Percentiles rank a stretch among this genome's conserved stretches.
phyloP scores from a whole-genome alignment of 2,113 vertebrate genomes.

The Cavia porcellus region DNA sequence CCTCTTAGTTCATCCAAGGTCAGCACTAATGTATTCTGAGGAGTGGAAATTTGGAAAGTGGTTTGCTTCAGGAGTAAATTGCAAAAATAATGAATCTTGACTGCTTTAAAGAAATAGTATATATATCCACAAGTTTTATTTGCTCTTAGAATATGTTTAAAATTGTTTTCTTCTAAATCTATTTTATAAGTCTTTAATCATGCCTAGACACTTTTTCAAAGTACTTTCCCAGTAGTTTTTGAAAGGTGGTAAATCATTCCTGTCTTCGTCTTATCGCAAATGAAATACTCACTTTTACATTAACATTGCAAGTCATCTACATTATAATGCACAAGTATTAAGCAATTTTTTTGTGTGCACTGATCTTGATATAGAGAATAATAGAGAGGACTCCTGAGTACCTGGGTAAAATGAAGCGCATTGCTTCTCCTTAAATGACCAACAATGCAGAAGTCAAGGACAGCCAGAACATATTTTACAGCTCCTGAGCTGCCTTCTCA shows the following conservation, averaged over 20 bases:
- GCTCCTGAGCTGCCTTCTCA: neutral
- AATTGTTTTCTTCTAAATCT: neutral
- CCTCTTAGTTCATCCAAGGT: neutral
- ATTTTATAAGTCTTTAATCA: neutral
- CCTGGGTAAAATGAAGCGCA: neutral
- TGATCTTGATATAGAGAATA: neutral
- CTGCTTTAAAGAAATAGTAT: neutral
- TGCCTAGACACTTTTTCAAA: neutral
- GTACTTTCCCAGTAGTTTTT: neutral
- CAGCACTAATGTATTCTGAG: neutral
- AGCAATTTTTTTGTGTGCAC: neutral
- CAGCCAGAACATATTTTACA: neutral
- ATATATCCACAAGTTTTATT: neutral
- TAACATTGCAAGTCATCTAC: neutral
- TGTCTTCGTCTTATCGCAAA: neutral
- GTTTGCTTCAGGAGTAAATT: neutral
- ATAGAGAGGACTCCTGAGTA: neutral
- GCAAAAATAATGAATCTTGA: neutral
- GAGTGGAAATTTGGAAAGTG: neutral
- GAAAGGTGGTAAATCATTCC: neutral
- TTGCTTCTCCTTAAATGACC: neutral
- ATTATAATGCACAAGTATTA: neutral
- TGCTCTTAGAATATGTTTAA: neutral
- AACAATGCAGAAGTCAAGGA: neutral
- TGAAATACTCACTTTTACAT: neutral